phyloP scores from a whole-genome alignment of 2,113 vertebrate genomes.

The Columba janthina region DNA sequence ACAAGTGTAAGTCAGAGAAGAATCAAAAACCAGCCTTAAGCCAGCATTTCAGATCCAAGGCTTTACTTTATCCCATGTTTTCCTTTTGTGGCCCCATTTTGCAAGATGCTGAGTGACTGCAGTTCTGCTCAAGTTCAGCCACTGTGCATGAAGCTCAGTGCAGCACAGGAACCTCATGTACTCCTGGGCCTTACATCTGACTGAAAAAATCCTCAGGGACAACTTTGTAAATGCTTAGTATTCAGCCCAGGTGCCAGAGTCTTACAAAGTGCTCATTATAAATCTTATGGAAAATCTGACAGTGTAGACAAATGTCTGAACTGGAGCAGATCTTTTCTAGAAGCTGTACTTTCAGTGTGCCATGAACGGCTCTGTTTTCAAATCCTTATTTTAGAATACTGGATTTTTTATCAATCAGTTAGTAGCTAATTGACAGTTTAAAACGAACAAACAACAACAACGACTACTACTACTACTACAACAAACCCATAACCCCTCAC shows the following conservation, averaged over 20 bases:
- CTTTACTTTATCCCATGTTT: not conserved
- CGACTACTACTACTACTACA: too few relatives aligned
- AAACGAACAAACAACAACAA: too few relatives aligned
- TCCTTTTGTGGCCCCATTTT: not conserved
- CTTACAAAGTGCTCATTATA: conserved; percentile 42
- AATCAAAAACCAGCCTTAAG: not conserved
- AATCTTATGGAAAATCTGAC: conserved; percentile 63
- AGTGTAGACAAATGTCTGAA: not conserved
- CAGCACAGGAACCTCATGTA: not conserved
- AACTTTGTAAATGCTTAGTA: not conserved
- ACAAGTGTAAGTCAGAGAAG: conserved; percentile 6
- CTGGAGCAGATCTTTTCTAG: not conserved
- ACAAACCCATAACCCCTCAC: not conserved
- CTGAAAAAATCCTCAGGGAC: not conserved
- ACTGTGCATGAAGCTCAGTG: accelerated
- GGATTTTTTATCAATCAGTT: not conserved
- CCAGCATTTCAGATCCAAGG: not conserved
- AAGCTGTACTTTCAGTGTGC: not conserved
- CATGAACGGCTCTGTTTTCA: not conserved
- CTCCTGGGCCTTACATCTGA: not conserved
- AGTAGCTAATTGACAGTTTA: not conserved
- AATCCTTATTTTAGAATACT: not conserved
- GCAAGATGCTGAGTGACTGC: not conserved
- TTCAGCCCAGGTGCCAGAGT: conserved; percentile 41
- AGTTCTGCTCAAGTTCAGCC: not conserved